Conservation (phyloP, 2,797 vertebrate species). For the Hippocampus kuda region DNA sequence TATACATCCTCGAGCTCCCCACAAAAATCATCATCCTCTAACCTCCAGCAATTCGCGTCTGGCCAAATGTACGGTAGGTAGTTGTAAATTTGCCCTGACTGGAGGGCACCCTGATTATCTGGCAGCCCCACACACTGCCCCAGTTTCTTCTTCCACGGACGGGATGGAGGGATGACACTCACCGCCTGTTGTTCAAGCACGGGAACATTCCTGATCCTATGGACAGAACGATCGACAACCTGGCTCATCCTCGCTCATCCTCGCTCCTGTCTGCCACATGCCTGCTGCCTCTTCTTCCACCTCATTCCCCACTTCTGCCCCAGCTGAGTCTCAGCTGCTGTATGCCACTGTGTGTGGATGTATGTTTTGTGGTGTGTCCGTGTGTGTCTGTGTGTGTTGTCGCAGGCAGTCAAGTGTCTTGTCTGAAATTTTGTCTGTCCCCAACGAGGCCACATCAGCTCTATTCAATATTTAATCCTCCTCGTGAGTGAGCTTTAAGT, state of each 20-base stretch:
- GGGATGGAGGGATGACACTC: conserved; percentile 34
- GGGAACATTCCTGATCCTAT: conserved; percentile 35
- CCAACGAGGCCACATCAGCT: conserved; percentile 45
- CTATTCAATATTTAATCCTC: conserved; percentile 77
- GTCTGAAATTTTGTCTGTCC: conserved; percentile 33
- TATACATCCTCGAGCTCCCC: too few species aligned
- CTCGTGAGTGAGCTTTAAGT: conserved; percentile 44
- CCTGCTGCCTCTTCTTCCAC: conserved; percentile 30
- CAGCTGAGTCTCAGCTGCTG: conserved; percentile 51
- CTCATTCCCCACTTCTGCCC: conserved; percentile 45
- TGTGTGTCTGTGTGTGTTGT: conserved; percentile 28
- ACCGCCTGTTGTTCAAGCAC: conserved; percentile 52
- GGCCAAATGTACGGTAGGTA: conserved; percentile 19
- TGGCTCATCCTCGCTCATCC: conserved; percentile 44
- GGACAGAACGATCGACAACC: conserved; percentile 21
- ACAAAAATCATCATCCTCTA: not conserved
- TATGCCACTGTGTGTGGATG: conserved; percentile 32
- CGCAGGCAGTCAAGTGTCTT: conserved; percentile 42
- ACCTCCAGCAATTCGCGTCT: conserved; percentile 39
- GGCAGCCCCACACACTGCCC: conserved; percentile 38
- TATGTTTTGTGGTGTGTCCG: conserved; percentile 20
- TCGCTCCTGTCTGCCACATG: not conserved
- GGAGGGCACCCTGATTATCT: conserved; percentile 40
- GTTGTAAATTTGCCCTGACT: conserved; percentile 21
- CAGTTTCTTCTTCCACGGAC: conserved; percentile 24